Evolutionary conservation across 1,140 invertebrate genomes (phyloP).

Genomic region (Nixonia krombeini): DNA sequence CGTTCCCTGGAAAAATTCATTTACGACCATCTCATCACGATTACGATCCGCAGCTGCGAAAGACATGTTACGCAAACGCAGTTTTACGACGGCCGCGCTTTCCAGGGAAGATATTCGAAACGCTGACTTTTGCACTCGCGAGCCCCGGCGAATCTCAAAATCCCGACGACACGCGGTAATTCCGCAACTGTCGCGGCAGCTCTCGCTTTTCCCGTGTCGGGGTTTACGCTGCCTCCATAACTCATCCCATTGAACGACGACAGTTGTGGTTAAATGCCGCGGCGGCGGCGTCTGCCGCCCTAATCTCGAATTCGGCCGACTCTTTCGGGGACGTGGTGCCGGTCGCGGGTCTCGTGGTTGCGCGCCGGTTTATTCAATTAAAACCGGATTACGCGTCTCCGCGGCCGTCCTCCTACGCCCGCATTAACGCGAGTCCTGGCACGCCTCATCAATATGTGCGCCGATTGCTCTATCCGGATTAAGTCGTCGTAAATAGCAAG

Average conservation of each 20-base stretch:
- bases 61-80: no score
- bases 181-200: no score
- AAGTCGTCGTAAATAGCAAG: slow-evolving; percentile 50
- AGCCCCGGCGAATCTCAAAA: no score
- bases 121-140: no score
- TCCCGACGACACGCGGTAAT: no score
- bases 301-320: not conserved
- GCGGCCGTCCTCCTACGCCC: slow-evolving; percentile 16
- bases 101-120: no score
- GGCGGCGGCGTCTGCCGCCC: no score
- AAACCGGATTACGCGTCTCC: slow-evolving; percentile 63
- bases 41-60: no score
- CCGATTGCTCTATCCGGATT: slow-evolving; percentile 56
- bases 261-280: slow-evolving; percentile 71
- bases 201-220: no score
- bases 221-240: slow-evolving; percentile 45
- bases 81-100: no score
- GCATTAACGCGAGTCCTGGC: not conserved
- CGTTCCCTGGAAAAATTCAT: no score
- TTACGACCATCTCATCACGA: no score
- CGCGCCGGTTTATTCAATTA: slow-evolving; percentile 58
- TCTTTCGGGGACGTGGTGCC: not conserved
- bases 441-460: slow-evolving; percentile 20
- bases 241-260: slow-evolving; percentile 64
- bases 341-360: slow-evolving; percentile 14